Percentiles rank a stretch among this genome's conserved stretches.
These are phyloP conservation scores for Barbus barbus DNA, from an alignment of 2,113 vertebrate genomes.

Conservation along the genomic window DNA sequence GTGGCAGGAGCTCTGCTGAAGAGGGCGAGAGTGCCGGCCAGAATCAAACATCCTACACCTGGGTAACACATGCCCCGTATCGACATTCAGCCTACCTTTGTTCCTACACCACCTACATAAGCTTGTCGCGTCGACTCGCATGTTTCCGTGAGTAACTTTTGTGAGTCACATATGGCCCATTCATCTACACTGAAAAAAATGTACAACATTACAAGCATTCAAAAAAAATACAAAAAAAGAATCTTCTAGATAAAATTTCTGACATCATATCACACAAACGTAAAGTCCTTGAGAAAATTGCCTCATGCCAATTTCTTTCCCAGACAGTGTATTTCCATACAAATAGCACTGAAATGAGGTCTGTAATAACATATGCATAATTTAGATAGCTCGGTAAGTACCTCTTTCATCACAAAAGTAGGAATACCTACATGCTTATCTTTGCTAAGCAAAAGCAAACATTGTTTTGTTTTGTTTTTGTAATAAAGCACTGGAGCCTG, in stretches of 20 bases:
- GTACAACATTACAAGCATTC: background rate
- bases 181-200: background rate
- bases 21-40: constrained; percentile 2
- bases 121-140: background rate
- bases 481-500: background rate
- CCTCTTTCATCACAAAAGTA: background rate
- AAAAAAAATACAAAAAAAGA: background rate
- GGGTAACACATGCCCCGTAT: background rate
- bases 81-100: background rate
- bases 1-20: constrained; percentile 35
- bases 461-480: background rate
- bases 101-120: background rate
- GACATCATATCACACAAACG: background rate
- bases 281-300: background rate
- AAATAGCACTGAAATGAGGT: background rate
- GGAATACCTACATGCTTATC: constrained; percentile 4
- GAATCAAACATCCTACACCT: constrained; percentile 33
- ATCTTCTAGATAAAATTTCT: background rate
- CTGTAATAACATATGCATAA: constrained; percentile 16
- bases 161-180: background rate
- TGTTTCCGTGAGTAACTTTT: background rate
- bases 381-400: constrained; percentile 8
- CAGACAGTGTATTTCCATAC: background rate
- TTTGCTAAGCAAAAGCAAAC: background rate
- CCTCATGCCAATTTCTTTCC: background rate